Conservation (phyloP, 2,113 vertebrate genomes). For the Otolemur garnettii region DNA sequence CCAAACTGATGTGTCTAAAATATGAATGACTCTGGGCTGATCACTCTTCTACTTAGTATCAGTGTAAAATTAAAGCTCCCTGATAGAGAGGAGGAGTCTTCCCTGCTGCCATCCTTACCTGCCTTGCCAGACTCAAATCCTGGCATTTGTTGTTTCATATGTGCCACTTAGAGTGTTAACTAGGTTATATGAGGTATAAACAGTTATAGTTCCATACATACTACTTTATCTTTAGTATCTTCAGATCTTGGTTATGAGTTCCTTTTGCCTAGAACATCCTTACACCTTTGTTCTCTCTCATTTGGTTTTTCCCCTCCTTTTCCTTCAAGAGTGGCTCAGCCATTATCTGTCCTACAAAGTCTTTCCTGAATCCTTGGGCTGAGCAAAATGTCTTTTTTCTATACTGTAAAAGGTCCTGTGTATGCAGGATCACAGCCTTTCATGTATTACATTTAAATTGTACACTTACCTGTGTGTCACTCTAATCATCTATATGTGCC, state of each 20-base stretch:
- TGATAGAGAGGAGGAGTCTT: background rate
- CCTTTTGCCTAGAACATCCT: background rate
- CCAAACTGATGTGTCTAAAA: background rate
- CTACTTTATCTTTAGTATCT: background rate
- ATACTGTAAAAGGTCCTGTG: background rate
- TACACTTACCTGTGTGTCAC: background rate
- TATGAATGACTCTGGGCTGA: background rate
- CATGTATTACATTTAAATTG: background rate
- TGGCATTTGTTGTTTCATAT: background rate
- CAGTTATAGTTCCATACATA: background rate
- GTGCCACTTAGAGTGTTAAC: too few species aligned
- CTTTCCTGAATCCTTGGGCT: background rate
- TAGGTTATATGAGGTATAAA: background rate
- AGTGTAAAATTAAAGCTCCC: background rate
- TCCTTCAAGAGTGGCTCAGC: constrained; percentile 24
- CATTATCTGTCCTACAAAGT: background rate
- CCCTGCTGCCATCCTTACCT: background rate
- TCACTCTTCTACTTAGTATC: background rate
- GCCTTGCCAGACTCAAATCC: background rate
- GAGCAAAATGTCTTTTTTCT: background rate
- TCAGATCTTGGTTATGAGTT: background rate
- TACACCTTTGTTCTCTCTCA: background rate
- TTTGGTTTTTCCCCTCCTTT: background rate
- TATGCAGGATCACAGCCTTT: background rate
- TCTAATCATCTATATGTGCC: background rate